A percentile compares a stretch with the other conserved stretches of the same genome.
Evolutionary conservation across 2,797 vertebrate species (phyloP).

Genomic region (Leptodactylus fallax): DNA sequence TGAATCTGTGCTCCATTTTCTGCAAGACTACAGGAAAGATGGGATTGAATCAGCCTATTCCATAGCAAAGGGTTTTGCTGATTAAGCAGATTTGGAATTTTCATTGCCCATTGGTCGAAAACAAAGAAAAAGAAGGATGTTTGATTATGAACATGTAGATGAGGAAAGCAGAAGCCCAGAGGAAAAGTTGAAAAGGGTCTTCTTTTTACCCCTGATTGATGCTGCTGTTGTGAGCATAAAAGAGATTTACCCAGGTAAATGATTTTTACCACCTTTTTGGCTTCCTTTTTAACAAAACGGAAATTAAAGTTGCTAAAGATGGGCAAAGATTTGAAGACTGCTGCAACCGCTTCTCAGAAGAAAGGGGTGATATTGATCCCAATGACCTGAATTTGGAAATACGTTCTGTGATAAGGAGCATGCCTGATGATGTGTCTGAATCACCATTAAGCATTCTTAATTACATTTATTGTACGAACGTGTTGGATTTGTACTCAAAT

Average conservation of each 20-base stretch:
- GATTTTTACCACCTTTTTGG: background rate
- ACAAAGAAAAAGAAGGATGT: constrained; percentile 8
- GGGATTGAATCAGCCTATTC: no score
- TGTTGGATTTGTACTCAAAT: background rate
- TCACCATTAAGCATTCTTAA: background rate
- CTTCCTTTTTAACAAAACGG: constrained; percentile 11
- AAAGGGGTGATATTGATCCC: no score
- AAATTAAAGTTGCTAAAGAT: background rate
- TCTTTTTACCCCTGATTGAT: background rate
- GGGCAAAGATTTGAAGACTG: background rate
- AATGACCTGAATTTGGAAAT: background rate
- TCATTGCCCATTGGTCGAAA: background rate
- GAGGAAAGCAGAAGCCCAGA: background rate
- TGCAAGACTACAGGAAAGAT: no score
- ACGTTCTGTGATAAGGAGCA: background rate
- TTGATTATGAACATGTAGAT: background rate
- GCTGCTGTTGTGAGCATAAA: background rate
- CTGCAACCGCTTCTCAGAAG: background rate
- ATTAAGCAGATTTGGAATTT: background rate
- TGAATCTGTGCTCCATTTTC: no score
- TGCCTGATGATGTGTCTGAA: background rate
- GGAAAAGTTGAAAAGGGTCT: background rate
- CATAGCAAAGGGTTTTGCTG: no score
- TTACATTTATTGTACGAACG: background rate
- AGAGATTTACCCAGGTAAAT: background rate